Percentiles rank a stretch among this genome's conserved stretches.
Conservation (phyloP, 2,888 invertebrate species). For the Clunio marinus region DNA sequence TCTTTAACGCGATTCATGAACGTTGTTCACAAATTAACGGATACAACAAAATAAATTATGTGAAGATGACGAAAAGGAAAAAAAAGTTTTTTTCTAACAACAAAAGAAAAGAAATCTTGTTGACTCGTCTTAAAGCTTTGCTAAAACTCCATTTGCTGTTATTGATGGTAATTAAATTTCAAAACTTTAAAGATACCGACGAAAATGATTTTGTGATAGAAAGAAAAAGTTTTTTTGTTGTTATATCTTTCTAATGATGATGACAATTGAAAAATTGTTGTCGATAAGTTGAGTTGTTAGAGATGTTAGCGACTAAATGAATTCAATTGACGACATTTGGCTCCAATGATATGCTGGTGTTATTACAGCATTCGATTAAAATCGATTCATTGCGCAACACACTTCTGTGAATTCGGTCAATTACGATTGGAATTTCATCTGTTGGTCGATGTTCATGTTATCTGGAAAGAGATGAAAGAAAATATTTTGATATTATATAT, state of each 20-base stretch:
- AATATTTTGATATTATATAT: no score
- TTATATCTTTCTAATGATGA: no score
- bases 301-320: background rate
- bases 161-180: background rate
- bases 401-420: background rate
- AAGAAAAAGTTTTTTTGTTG: no score
- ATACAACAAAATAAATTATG: background rate
- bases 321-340: conserved; percentile 27
- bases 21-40: background rate
- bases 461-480: conserved; percentile 21
- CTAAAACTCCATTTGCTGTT: background rate
- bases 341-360: conserved; percentile 17
- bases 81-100: conserved; percentile 1
- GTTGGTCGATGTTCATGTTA: background rate
- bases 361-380: conserved; percentile 32
- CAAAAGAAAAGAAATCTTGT: no score
- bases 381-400: conserved; percentile 15
- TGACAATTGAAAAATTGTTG: conserved; percentile 4
- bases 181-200: background rate
- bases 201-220: background rate
- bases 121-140: background rate
- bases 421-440: background rate
- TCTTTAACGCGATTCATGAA: conserved; percentile 43
- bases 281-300: background rate
- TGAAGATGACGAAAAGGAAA: conserved; percentile 9